Evolutionary conservation across 2,888 invertebrate species (phyloP), one percentile per base, ranked within the genome.

Genomic region (Xestia ashworthii): DNA sequence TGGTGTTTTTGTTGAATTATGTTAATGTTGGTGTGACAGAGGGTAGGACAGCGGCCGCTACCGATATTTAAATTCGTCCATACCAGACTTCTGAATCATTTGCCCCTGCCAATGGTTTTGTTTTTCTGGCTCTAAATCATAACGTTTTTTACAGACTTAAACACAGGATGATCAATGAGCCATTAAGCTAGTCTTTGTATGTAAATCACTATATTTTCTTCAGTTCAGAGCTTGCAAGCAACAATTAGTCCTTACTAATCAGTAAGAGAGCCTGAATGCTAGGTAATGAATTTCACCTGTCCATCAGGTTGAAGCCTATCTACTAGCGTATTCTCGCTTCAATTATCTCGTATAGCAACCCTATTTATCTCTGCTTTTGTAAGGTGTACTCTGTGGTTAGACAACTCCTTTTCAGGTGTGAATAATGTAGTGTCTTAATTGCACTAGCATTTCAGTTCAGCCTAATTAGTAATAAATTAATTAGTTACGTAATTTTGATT

Each of bases 1-100:
- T 88, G 92, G 92, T 91, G 89, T 93, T 95, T 96, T 95, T 95
- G 94, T 94, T 93, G 94, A 95, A 95, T 95, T 96, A 96, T 96
- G 95, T 93, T 95, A 96, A 96, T 96, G 91, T 85, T 83, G 88
- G 90, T 93, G 92, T 93, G 95, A 94, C 94, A 94, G 93, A 91
- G 93, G 91, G 92, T 89, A 91, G 90, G 88, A 89, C 92, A 88
- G 93, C 93, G 89, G 89, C 92, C 89, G 93, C 93, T 93, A 93
- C 93, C 93, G 92, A 95, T 95, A 95, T 96, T 96, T 95, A 95
- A 95, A 95, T 96, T 93, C 91, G 90, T 88, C 88, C 90, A 91
- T 90, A 82, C 82, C 88, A 80, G 75, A 50, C 68, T 80, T 80
- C 76, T 76, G 76, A 78, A 80, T 76, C 80, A 87, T 87, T 81